A percentile compares a stretch with the other conserved stretches of the same genome.
These are phyloP conservation scores for Darevskia nairensis DNA, from an alignment of 2,797 vertebrate species.

Conservation along the genomic window DNA sequence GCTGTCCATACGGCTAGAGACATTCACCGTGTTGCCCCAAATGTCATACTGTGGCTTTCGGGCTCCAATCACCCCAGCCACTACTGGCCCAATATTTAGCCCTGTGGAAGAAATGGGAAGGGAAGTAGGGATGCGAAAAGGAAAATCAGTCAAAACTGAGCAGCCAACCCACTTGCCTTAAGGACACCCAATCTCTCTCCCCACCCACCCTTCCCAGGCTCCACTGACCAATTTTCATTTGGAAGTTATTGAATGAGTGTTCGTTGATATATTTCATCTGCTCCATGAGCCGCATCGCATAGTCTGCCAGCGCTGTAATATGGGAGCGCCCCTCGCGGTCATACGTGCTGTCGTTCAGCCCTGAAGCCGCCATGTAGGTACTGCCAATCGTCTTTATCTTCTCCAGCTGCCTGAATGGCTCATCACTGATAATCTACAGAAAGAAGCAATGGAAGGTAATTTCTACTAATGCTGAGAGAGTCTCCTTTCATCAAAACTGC, in stretches of 20 bases:
- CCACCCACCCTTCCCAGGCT: not conserved
- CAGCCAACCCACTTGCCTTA: not conserved
- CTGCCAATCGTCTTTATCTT: slow-evolving; percentile 98
- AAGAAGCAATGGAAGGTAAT: not conserved
- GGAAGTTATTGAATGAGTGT: slow-evolving; percentile 98
- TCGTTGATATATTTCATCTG: slow-evolving; percentile 98
- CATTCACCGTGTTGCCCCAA: slow-evolving; percentile 94
- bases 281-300: slow-evolving; percentile 94
- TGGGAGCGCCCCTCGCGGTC: slow-evolving; percentile 91
- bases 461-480: not conserved
- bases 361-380: slow-evolving; percentile 95
- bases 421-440: slow-evolving; percentile 92
- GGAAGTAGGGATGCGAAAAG: not conserved
- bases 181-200: not conserved
- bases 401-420: slow-evolving; percentile 92
- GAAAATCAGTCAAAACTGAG: not conserved
- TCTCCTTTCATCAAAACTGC: not conserved
- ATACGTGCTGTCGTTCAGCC: slow-evolving; percentile 94
- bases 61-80: slow-evolving; percentile 93
- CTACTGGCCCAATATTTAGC: slow-evolving; percentile 93
- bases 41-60: slow-evolving; percentile 95
- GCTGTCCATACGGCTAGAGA: slow-evolving; percentile 85
- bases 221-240: slow-evolving; percentile 94
- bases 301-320: slow-evolving; percentile 91
- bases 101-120: slow-evolving; percentile 70